A percentile compares a stretch with the other conserved stretches of the same genome.
phyloP scores from a whole-genome alignment of 2,797 vertebrate species.

The Acipenser transmontanus region DNA sequence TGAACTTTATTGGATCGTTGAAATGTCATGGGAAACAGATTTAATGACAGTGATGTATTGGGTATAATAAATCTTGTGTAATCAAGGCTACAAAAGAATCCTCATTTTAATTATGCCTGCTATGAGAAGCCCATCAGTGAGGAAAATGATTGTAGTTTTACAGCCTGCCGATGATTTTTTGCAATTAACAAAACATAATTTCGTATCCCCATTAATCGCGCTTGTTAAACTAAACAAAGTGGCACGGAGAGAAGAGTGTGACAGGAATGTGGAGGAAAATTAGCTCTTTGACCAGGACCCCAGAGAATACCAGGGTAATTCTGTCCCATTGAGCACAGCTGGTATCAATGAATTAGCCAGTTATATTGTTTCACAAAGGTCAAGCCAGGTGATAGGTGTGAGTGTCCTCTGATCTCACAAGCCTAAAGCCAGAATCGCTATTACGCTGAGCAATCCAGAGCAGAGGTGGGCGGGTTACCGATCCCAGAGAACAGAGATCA shows the following conservation, averaged over 20 bases:
- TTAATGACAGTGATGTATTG: not conserved
- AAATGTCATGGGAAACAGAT: not conserved
- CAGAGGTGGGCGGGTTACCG: too few species aligned
- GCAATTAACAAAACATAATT: conserved; percentile 6
- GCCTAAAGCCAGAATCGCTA: too few species aligned
- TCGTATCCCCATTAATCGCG: not conserved
- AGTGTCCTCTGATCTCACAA: too few species aligned
- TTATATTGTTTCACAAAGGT: too few species aligned
- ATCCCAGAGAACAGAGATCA: too few species aligned
- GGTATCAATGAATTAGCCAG: not conserved
- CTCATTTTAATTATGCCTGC: conserved; percentile 3
- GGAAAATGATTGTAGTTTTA: conserved; percentile 7
- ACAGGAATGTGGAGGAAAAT: not conserved
- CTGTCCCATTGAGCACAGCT: not conserved
- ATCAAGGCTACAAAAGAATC: not conserved
- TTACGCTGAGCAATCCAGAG: too few species aligned
- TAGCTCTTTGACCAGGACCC: not conserved
- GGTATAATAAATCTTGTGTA: conserved; percentile 3
- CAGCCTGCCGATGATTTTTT: conserved; percentile 3
- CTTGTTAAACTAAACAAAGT: not conserved
- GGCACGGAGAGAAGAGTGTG: not conserved
- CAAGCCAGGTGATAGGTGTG: too few species aligned
- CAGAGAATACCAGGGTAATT: not conserved
- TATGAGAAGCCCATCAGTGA: conserved; percentile 1
- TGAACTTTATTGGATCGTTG: conserved; percentile 1